Evolutionary conservation across 2,888 invertebrate species (phyloP).

Genomic region (Elgonia sp.): DNA sequence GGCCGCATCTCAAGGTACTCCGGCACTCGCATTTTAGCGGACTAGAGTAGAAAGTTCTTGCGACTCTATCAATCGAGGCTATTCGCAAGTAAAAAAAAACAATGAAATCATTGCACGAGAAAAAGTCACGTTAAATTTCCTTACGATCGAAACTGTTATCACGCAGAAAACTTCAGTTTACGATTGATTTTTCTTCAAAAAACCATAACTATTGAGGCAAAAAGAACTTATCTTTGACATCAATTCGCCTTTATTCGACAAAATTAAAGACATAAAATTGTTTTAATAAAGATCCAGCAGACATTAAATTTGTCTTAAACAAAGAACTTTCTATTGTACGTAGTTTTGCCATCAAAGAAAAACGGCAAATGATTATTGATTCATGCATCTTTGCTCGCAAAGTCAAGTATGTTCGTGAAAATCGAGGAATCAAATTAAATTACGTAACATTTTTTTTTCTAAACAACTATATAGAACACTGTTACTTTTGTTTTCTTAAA

Average conservation of each 20-base stretch:
- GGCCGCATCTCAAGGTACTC: slow-evolving; percentile 49
- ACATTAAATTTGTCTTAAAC: background rate
- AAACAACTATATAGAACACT: slow-evolving; percentile 43
- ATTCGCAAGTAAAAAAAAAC: slow-evolving; percentile 35
- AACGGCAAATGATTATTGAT: too few species aligned
- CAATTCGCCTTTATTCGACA: background rate
- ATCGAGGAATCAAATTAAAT: slow-evolving; percentile 24
- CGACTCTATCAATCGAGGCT: slow-evolving; percentile 39
- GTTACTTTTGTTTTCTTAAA: slow-evolving; percentile 68
- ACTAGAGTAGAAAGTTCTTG: slow-evolving; percentile 44
- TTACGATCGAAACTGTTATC: slow-evolving; percentile 19
- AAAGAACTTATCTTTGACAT: slow-evolving; percentile 28
- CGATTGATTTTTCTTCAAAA: background rate
- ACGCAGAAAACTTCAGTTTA: slow-evolving; percentile 13
- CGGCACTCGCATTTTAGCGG: slow-evolving; percentile 6
- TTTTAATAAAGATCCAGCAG: background rate
- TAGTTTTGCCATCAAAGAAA: too few species aligned
- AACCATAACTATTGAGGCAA: slow-evolving; percentile 5
- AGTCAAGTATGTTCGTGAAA: slow-evolving; percentile 1
- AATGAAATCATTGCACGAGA: slow-evolving; percentile 35
- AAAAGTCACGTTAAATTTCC: slow-evolving; percentile 25
- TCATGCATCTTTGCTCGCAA: background rate
- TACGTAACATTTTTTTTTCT: slow-evolving; percentile 40
- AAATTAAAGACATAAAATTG: background rate
- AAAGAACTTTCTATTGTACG: too few species aligned